Evolutionary conservation across 2,797 vertebrate genomes (phyloP).

Genomic region (Heterohyrax brucei): DNA sequence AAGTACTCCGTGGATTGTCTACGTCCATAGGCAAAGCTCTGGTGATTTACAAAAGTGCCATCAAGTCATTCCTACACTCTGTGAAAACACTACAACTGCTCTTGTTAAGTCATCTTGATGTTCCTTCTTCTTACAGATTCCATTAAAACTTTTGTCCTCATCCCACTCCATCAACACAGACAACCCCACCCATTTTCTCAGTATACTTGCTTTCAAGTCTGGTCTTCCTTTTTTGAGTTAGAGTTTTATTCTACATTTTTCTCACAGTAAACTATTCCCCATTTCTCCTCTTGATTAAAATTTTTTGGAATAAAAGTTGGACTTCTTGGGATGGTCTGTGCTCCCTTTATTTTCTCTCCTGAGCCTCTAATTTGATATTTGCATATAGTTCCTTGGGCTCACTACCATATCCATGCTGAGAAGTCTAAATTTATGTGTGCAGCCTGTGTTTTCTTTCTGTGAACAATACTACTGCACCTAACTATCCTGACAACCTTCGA

Average conservation of each 20-base stretch:
- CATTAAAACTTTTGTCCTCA: not conserved
- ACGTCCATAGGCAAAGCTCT: not conserved
- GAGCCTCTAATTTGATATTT: not conserved
- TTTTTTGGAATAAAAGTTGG: not conserved
- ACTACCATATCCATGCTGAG: not conserved
- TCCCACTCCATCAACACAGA: too few relatives aligned
- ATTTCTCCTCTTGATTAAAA: not conserved
- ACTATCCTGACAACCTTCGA: not conserved
- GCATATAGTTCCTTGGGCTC: accelerated
- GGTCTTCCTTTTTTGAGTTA: too few relatives aligned
- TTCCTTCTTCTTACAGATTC: not conserved
- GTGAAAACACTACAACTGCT: too few relatives aligned
- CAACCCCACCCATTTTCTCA: not conserved
- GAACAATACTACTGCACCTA: not conserved
- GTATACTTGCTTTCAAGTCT: not conserved
- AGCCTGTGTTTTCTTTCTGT: not conserved
- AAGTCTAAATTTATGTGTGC: not conserved
- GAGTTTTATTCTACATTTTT: too few relatives aligned
- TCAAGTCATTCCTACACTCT: not conserved
- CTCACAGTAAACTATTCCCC: too few relatives aligned
- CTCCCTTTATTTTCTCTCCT: not conserved
- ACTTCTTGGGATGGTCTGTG: not conserved
- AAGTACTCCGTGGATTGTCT: not conserved
- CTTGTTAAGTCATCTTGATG: not conserved
- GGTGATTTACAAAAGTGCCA: not conserved